Evolutionary conservation across 2,888 invertebrate species (phyloP).

Genomic region (Gordius sp.): DNA sequence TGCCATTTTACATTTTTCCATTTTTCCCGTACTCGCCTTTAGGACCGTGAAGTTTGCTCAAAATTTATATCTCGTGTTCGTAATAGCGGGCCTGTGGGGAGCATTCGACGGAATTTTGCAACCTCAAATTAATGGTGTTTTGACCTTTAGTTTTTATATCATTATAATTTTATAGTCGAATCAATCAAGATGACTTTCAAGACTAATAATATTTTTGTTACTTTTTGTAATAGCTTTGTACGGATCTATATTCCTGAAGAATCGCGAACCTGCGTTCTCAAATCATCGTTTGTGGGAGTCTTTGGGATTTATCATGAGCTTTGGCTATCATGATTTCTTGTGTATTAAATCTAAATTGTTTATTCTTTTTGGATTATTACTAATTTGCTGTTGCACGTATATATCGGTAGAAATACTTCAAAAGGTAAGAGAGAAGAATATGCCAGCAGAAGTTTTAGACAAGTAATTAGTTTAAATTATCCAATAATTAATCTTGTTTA

Average conservation of each 20-base stretch:
- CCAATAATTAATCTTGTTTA: too few species aligned
- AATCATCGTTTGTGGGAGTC: constrained; percentile 2
- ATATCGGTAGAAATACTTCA: too few species aligned
- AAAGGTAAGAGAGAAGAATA: too few species aligned
- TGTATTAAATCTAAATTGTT: too few species aligned
- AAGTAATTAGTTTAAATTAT: too few species aligned
- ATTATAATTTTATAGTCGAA: not conserved
- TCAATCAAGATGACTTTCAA: not conserved
- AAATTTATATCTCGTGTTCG: not conserved
- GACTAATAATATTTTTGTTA: not conserved
- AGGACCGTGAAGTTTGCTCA: not conserved
- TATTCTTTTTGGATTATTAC: too few species aligned
- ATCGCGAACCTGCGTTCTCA: constrained; percentile 1
- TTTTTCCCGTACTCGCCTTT: not conserved
- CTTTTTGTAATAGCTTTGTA: not conserved
- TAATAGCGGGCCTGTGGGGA: not conserved
- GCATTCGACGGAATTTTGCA: not conserved
- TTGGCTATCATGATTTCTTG: not conserved
- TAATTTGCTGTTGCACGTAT: too few species aligned
- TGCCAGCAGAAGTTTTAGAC: too few species aligned
- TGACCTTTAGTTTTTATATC: not conserved
- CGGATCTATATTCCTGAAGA: not conserved
- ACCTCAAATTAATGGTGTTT: constrained; percentile 9
- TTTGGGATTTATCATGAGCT: not conserved
- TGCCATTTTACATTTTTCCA: not conserved